Percentiles rank a stretch among this genome's conserved stretches.
Conservation (phyloP, 2,797 vertebrate species). For the Hozukius guyotensis region DNA sequence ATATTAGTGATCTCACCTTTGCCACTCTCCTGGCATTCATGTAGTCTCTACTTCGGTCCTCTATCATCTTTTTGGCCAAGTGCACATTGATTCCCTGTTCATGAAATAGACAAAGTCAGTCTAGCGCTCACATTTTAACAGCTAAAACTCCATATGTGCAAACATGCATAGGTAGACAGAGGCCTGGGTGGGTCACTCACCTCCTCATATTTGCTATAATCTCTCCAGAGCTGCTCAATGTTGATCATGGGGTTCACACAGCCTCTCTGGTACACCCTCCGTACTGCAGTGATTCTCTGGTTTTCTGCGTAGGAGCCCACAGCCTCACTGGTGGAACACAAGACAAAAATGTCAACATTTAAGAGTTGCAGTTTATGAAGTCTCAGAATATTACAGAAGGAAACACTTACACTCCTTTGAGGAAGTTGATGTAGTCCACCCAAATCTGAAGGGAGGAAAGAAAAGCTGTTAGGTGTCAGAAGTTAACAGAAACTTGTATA, state of each 20-base stretch:
- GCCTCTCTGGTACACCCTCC: slow-evolving; percentile 97
- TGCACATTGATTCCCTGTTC: slow-evolving; percentile 97
- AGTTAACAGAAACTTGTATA: not conserved
- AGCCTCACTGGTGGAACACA: slow-evolving; percentile 86
- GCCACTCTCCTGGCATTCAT: slow-evolving; percentile 99
- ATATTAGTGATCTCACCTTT: slow-evolving; percentile 85
- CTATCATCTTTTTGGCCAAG: slow-evolving; percentile 99
- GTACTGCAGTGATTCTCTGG: slow-evolving; percentile 97
- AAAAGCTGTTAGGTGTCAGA: not conserved
- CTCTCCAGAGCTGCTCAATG: slow-evolving; percentile 99
- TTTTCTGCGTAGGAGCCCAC: slow-evolving; percentile 99
- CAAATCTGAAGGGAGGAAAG: slow-evolving; percentile 87
- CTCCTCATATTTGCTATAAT: slow-evolving; percentile 99
- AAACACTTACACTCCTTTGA: slow-evolving; percentile 98
- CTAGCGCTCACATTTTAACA: not conserved
- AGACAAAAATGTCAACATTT: not conserved
- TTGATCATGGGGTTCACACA: slow-evolving; percentile 99
- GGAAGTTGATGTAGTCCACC: slow-evolving; percentile 99
- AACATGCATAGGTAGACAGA: not conserved
- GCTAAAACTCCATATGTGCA: not conserved
- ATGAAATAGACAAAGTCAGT: slow-evolving; percentile 39
- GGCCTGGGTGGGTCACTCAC: slow-evolving; percentile 71
- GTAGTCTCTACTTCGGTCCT: slow-evolving; percentile 98
- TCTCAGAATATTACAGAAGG: not conserved
- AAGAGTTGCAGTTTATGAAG: not conserved